Evolutionary conservation across 2,113 vertebrate genomes (phyloP), one percentile per base, ranked within the genome.

Genomic region (Noctilio leporinus): DNA sequence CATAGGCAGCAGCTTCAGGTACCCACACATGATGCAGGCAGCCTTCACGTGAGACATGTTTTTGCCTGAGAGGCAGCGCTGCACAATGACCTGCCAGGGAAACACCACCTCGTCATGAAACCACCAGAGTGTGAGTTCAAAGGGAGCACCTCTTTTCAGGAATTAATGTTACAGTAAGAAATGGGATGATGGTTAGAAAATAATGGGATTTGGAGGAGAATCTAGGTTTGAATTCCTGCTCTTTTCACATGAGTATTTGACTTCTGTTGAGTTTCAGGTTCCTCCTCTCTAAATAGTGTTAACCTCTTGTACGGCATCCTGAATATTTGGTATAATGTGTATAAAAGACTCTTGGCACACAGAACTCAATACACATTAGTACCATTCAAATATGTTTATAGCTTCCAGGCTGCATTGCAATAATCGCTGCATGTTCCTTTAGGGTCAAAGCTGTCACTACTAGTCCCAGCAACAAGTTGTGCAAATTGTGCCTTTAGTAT

Each of bases 1-100:
- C 98, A 99, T 98, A 33, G 99, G 99, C 67, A 99, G 97, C 35
- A 99, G 96, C 95, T 99, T 99, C 87, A 99, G 97, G 97, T 99
- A 99, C 9, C 99, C 99, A 55, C 99, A 99, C 65, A 99, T 62
- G 86, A 99, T 98, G 57, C 99, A 99, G 67, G 99, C 99, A 0
- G 95, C 99, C 96, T 99, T 99, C 22, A 99, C 99, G 0, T 99
- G 99, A 20, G 99, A 99, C 95, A 99, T 96, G 92, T 98, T 98
- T 97, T 99, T 99, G 43, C 98, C 99, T 0, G 98, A 99, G 15
- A 99, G 98, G 97, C 99, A 99, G 17, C 98, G 98, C 96, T 99
- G 99, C n/a, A 99, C 99, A 17, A 99, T 99, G 40, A 99, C 99
- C 99, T 99, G 70, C 16, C 47, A 5, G 28, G 57, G 86, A 76